Evolutionary conservation across 2,888 invertebrate genomes (phyloP).

Genomic region (Pogonocherus hispidulus): DNA sequence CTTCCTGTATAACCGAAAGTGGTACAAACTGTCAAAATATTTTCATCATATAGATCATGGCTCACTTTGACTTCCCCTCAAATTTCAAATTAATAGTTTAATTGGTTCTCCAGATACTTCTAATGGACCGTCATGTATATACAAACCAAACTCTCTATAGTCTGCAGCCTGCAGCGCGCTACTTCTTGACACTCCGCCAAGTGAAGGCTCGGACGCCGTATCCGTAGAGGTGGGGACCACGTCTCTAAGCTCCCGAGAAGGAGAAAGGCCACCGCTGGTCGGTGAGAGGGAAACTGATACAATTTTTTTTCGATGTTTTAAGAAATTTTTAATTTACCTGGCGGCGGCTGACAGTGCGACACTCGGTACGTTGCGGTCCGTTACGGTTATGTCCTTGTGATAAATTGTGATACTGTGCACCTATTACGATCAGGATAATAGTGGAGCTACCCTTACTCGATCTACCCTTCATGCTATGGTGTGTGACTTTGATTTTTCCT

Average conservation of each 20-base stretch:
- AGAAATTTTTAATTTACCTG: constrained; percentile 37
- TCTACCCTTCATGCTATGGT: constrained; percentile 29
- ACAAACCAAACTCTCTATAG: no score
- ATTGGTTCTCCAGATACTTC: no score
- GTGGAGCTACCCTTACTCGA: neutral
- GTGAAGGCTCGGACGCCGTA: constrained; percentile 23
- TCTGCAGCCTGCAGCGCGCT: neutral
- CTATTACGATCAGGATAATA: constrained; percentile 26
- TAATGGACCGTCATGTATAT: no score
- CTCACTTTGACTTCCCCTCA: no score
- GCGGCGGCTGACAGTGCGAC: constrained; percentile 15
- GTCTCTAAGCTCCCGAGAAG: constrained; percentile 27
- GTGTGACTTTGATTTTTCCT: neutral
- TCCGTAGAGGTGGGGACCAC: constrained; percentile 20
- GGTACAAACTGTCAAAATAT: no score
- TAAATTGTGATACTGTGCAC: constrained; percentile 15
- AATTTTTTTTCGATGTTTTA: constrained; percentile 40
- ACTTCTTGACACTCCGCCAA: constrained; percentile 19
- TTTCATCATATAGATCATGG: no score
- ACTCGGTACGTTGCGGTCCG: constrained; percentile 25
- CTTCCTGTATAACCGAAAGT: no score
- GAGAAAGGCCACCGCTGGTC: constrained; percentile 49
- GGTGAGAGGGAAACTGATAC: constrained; percentile 53
- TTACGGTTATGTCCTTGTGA: constrained; percentile 28
- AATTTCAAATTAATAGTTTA: no score